Base-by-base conservation (phyloP, 2,888 invertebrate species). In the Dermolepida albohirtum region DNA sequence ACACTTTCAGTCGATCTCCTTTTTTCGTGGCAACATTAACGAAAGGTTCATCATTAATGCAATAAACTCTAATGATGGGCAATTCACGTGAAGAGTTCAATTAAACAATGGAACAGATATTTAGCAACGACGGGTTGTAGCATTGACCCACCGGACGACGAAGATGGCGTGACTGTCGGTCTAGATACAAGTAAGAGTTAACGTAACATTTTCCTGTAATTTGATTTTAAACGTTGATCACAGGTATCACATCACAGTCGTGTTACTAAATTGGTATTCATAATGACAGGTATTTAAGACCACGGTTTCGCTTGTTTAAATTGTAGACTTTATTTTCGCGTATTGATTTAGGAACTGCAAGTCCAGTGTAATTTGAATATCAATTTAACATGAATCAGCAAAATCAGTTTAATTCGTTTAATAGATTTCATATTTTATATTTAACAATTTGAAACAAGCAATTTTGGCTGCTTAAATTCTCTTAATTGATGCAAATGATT, bases 101-200 rank as follows among this genome's bases (percentile, higher is more conserved):
- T 66, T 49, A 49, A 34, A 66, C 66, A 57, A 57, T 49, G 40
- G 55, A 66, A 49, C 34, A 47, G 29, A 66, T 49, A 49, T 66
- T 66, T 59, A 44, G 59, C 68, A 70, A 70, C 64, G 49, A 62
- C 27, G 49, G 59, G 64, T 70, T 51, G 65, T 66, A 70, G 68
- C 71, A 70, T 68, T 71, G 71, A 71, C 71, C 71, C 70, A 72
- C 72, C 70, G 72, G 72, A 72, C 69, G 70, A 69, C 67, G 67
- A 64, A 70, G 72, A 69, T 72, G 72, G 72, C 72, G 72, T 72
- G 72, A 72, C 70, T 67, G 64, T 70, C 68, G 68, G 67, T 69
- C 69, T 70, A 70, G 65, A 69, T 72, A 64, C 54, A 8, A 62
- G 52, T 52, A 66, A 59, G 34, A 52, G 12, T 40, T 72, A 67